These are phyloP conservation scores for Gymnothorax javanicus DNA, from an alignment of 2,797 vertebrate genomes.

Conservation along the genomic window DNA sequence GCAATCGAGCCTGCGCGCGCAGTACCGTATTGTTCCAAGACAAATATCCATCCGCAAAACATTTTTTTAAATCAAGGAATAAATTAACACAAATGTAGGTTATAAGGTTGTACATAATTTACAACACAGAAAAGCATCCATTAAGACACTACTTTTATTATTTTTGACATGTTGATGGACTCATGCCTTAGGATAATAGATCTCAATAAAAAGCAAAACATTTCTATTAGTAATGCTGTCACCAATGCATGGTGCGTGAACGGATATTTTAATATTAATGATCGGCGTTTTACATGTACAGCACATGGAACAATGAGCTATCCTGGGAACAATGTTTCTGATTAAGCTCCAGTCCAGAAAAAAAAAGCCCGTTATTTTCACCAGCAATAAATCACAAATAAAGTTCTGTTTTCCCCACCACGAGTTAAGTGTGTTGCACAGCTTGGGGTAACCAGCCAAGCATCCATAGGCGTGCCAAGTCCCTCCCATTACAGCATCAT, in stretches of 20 bases:
- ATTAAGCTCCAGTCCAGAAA: not conserved
- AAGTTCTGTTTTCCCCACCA: not conserved
- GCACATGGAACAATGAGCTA: not conserved
- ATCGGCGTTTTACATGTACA: not conserved
- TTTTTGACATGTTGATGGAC: not conserved
- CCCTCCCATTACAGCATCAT: not conserved
- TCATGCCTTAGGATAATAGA: not conserved
- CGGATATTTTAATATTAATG: not conserved
- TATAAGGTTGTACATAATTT: not conserved
- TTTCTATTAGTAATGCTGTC: not conserved
- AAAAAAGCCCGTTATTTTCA: not conserved
- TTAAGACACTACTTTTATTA: not conserved
- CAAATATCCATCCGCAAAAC: constrained; percentile 37
- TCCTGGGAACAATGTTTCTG: not conserved
- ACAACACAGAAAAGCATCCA: not conserved
- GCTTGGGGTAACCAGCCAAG: not conserved
- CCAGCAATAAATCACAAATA: not conserved
- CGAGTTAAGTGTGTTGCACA: not conserved
- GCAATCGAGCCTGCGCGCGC: constrained; percentile 37
- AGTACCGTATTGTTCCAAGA: constrained; percentile 39
- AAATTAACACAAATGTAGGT: not conserved
- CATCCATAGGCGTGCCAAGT: not conserved
- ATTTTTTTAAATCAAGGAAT: not conserved
- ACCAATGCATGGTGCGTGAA: not conserved
- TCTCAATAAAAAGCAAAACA: not conserved